A percentile compares a stretch with the other conserved stretches of the same genome.
Evolutionary conservation across 2,797 vertebrate species (phyloP).

Genomic region (Sebastes nivosus): DNA sequence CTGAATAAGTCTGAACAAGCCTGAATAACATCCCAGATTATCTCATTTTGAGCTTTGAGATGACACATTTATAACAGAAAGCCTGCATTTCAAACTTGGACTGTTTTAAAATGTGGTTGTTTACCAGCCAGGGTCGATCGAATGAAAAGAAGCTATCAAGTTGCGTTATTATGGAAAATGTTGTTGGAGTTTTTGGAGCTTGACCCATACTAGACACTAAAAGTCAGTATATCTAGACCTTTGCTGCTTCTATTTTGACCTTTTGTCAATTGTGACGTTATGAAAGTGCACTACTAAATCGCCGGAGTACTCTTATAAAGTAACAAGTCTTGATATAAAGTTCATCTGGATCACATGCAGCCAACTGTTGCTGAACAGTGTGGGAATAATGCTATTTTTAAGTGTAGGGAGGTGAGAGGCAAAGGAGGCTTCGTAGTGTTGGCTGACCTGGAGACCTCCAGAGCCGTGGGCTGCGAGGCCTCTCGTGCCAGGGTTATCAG

Average conservation of each 20-base stretch:
- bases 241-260: background rate
- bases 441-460: constrained; percentile 40
- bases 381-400: constrained; percentile 47
- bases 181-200: background rate
- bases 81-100: background rate
- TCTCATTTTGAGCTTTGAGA: background rate
- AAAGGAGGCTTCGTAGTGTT: constrained; percentile 30
- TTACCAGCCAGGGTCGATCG: background rate
- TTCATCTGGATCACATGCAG: constrained; percentile 17
- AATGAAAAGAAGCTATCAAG: background rate
- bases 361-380: constrained; percentile 15
- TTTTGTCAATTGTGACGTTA: background rate
- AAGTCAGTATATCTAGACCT: background rate
- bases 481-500: constrained; percentile 73
- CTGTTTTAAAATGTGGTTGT: background rate
- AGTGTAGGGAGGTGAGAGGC: constrained; percentile 31
- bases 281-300: background rate
- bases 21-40: background rate
- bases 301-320: background rate
- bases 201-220: background rate
- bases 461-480: constrained; percentile 28
- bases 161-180: background rate
- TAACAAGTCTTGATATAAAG: background rate
- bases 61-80: background rate
- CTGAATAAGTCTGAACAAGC: background rate